A percentile compares a stretch with the other conserved stretches of the same genome.
Evolutionary conservation across 2,113 vertebrate genomes (phyloP).

Genomic region (Numenius arquata): DNA sequence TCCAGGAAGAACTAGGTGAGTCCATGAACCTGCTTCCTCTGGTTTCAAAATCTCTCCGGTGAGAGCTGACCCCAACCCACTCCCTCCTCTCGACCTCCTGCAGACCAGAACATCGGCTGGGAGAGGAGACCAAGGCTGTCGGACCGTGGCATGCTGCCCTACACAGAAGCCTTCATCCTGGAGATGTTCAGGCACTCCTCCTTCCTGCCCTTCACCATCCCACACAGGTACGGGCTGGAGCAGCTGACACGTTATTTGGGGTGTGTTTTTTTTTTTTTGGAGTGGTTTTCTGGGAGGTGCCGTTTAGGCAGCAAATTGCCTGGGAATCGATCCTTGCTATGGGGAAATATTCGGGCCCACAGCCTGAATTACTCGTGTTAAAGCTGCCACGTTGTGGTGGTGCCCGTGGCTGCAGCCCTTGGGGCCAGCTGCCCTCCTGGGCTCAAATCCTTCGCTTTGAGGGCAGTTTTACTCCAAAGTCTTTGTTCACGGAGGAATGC

Average conservation of each 20-base stretch:
- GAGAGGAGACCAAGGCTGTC: conserved; percentile 75
- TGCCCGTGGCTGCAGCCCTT: not conserved
- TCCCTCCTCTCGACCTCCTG: not conserved
- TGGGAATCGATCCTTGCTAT: not conserved
- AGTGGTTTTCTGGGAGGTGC: not conserved
- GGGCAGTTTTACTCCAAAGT: not conserved
- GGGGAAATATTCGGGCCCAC: not conserved
- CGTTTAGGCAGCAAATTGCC: not conserved
- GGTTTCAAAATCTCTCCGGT: rapidly evolving
- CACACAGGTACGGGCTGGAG: conserved; percentile 80
- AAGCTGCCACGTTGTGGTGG: not conserved
- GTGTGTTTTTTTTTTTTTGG: rapidly evolving
- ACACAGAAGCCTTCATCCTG: conserved; percentile 88
- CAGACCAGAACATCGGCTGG: conserved; percentile 81
- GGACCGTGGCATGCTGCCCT: conserved; percentile 76
- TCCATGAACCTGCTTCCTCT: rapidly evolving
- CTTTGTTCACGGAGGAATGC: not conserved
- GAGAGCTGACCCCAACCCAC: not conserved
- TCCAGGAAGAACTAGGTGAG: conserved; percentile 88
- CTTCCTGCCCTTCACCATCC: conserved; percentile 91
- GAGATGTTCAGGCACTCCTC: conserved; percentile 90
- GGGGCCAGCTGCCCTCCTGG: not conserved
- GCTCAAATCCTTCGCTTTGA: not conserved
- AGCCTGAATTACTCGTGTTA: not conserved
- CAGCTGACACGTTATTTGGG: rapidly evolving